Evolutionary conservation across 2,888 invertebrate genomes (phyloP), one percentile per base, ranked within the genome.

Genomic region (Liodrosophila aerea): DNA sequence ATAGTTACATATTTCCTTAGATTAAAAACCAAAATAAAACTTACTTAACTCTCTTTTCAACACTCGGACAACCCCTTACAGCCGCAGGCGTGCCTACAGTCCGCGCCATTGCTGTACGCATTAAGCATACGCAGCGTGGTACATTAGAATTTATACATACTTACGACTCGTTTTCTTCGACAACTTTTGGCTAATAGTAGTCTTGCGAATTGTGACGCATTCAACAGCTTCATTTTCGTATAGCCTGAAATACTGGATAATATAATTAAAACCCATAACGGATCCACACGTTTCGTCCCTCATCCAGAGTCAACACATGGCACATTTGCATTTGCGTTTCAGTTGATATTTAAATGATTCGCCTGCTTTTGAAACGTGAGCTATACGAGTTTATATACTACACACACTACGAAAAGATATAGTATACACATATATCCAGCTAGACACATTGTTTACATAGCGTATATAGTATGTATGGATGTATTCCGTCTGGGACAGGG

Each of bases 361-460:
- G 51, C 44, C 54, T 54, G 61, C 54, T 45, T 63, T 49, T 37
- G 39, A 63, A 73, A 69, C 69, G 72, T 73, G 72, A 73, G 54
- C 69, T 22, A 22, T 2, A 22, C 22, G 22, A 22, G 22, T 22
- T 22, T 22, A 22, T 22, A 22, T 22, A 22, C 22, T 36, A 50
- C 30, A 34, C 58, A 50, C 36, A 52, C 16, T n/a, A n/a, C n/a
- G n/a, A n/a, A n/a, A n/a, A n/a, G n/a, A 34, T 37, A 15, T 33
- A 63, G 30, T 37, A 22, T 13, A 29, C 13, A 9, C 45, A 12
- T 30, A 11, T 11, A 18, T 29, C 18, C 12, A 33, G 15, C 15
- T 40, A 47, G n/a, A n/a, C n/a, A n/a, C n/a, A n/a, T n/a, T n/a
- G n/a, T n/a, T n/a, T 33, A 43, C 37, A 43, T 7, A 16, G 5